phyloP scores from a whole-genome alignment of 2,888 invertebrate genomes.

The Hipparchia semele region DNA sequence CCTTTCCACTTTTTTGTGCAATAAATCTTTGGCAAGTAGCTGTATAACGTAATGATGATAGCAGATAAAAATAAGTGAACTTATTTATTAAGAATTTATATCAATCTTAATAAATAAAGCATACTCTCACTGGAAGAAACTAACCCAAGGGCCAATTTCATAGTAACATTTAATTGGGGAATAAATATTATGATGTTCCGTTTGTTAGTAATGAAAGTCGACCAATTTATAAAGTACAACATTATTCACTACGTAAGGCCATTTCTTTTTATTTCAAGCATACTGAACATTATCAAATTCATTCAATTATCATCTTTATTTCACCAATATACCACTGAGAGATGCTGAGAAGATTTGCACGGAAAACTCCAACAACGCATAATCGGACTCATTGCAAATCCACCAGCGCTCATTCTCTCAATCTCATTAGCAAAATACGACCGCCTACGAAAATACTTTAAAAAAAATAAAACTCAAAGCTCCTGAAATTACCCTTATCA shows the following conservation, averaged over 20 bases:
- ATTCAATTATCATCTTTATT: not conserved
- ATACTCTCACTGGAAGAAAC: not conserved
- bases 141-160: not conserved
- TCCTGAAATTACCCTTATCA: not conserved
- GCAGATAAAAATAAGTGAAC: slow-evolving; percentile 21
- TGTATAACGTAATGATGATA: slow-evolving; percentile 24
- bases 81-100: slow-evolving; percentile 4
- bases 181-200: no score
- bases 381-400: not conserved
- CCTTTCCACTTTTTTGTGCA: slow-evolving; percentile 26
- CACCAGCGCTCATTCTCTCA: not conserved
- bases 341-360: not conserved
- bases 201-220: not conserved
- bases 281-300: no score
- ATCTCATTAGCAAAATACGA: not conserved
- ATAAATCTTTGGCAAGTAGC: slow-evolving; percentile 22
- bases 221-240: no score
- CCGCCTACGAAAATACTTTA: not conserved
- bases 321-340: not conserved
- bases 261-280: no score
- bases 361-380: not conserved
- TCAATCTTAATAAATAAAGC: not conserved
- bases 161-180: no score
- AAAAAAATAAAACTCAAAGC: not conserved
- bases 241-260: no score